These are phyloP conservation scores for Lasioglossum pauxillum DNA, from an alignment of 2,888 invertebrate genomes.

Conservation along the genomic window DNA sequence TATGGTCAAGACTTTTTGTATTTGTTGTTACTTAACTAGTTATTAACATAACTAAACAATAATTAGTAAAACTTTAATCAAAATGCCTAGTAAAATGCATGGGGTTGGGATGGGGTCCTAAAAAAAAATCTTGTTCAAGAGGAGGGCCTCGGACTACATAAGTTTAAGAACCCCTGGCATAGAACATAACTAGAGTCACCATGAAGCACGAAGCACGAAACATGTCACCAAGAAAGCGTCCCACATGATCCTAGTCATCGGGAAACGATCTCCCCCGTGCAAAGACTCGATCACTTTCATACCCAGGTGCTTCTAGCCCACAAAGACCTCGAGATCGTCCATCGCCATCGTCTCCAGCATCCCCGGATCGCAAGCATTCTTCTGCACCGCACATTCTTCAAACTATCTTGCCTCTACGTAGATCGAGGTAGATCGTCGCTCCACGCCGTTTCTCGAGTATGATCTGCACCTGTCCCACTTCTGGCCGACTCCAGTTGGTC, in stretches of 20 bases:
- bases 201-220: not conserved
- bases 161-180: not conserved
- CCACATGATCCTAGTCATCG: not conserved
- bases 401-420: conserved; percentile 19
- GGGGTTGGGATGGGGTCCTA: too few relatives aligned
- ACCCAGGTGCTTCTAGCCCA: not conserved
- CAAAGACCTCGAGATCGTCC: not conserved
- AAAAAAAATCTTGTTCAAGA: too few relatives aligned
- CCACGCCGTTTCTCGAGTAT: conserved; percentile 28
- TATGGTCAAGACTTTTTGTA: too few relatives aligned
- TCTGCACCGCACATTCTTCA: conserved; percentile 3
- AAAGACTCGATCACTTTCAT: conserved; percentile 10
- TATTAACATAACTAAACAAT: too few relatives aligned
- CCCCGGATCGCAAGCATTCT: not conserved
- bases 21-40: too few relatives aligned
- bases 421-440: conserved; percentile 2
- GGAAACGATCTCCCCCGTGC: not conserved
- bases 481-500: conserved; percentile 37
- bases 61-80: too few relatives aligned
- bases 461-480: conserved; percentile 65
- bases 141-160: too few relatives aligned
- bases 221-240: not conserved
- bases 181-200: not conserved
- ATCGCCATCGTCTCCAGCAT: not conserved
- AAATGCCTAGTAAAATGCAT: too few relatives aligned